Evolutionary conservation across 2,888 invertebrate species (phyloP), one percentile per base, ranked within the genome.

Genomic region (Corbicula japonica): DNA sequence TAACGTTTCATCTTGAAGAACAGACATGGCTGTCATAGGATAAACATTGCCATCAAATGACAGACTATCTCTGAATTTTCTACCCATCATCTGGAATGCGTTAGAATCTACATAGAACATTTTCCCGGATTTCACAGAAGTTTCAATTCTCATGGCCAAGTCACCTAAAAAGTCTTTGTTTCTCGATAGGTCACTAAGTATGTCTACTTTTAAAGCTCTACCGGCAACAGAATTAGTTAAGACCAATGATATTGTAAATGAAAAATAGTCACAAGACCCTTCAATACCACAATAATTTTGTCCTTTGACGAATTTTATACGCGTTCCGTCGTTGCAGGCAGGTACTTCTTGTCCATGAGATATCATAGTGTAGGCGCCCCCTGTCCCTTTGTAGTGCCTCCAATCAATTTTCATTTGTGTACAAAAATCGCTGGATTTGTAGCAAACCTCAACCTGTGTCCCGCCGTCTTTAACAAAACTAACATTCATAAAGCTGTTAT

Each of bases 31-130:
- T 0, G 92, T 91, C 82, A 92, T 87, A 3, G 93, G 93, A 69
- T 92, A 93, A 74, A 91, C 92, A 74, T 93, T 93, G 6, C 90
- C 92, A 60, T 90, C 90, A 21, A 88, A 80, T 0, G 88, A 88
- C 8, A 90, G 60, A 18, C 85, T 81, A 1, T 80, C 65, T 48
- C 90, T 88, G 23, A 86, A 87, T 34, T 86, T 85, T 23, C 93
- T 84, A 8, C 84, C 77, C 34, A 92, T 85, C 50, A 90, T 75
- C 73, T 92, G 90, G 41, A 90, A 87, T 0, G 91, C 91, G 75
- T 93, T 93, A 41, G 91, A 88, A 79, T 93, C 93, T 0, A 92
- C 90, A 74, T 86, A 92, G 73, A 90, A 93, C 1, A 69, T 72
- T 5, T 82, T 77, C 30, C 77, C 73, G 30, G 83, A 88, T 35